phyloP scores from a whole-genome alignment of 1,140 invertebrate genomes.

The Probaryconus sp. region DNA sequence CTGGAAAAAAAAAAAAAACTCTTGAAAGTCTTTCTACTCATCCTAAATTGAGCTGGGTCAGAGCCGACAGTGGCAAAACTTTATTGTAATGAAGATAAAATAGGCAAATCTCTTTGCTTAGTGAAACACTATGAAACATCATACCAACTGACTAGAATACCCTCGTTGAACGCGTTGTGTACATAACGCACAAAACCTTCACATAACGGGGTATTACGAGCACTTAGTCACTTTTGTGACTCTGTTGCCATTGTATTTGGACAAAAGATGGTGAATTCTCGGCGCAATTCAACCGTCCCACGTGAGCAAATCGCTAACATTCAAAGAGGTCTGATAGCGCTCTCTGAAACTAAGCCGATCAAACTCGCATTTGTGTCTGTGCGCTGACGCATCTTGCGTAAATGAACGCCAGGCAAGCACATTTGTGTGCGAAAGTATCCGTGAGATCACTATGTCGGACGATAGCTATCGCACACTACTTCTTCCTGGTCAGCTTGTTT shows the following conservation, averaged over 20 bases:
- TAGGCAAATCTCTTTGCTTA: conserved; percentile 11
- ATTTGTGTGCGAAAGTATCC: no score
- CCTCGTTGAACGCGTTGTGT: conserved; percentile 20
- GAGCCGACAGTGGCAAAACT: neutral
- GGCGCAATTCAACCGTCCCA: conserved; percentile 69
- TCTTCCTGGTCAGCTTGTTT: no score
- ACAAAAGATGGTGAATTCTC: conserved; percentile 74
- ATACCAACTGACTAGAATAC: conserved; percentile 8
- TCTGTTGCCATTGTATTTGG: conserved; percentile 68
- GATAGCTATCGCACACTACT: no score
- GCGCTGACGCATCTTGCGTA: conserved; percentile 19
- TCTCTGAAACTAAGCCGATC: conserved; percentile 66
- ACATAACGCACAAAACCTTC: conserved; percentile 30
- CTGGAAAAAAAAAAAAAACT: no score
- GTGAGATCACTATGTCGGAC: no score
- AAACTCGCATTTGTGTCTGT: conserved; percentile 22
- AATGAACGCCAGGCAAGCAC: no score
- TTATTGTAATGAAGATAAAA: conserved; percentile 20
- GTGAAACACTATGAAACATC: conserved; percentile 9
- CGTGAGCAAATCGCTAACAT: conserved; percentile 54
- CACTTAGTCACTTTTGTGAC: conserved; percentile 76
- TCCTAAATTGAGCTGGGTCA: no score
- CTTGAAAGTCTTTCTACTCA: no score
- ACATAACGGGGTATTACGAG: conserved; percentile 74
- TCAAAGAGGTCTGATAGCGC: conserved; percentile 60